Evolutionary conservation across 2,113 vertebrate genomes (phyloP), one percentile per base, ranked within the genome.

Genomic region (Atlantisia rogersi): DNA sequence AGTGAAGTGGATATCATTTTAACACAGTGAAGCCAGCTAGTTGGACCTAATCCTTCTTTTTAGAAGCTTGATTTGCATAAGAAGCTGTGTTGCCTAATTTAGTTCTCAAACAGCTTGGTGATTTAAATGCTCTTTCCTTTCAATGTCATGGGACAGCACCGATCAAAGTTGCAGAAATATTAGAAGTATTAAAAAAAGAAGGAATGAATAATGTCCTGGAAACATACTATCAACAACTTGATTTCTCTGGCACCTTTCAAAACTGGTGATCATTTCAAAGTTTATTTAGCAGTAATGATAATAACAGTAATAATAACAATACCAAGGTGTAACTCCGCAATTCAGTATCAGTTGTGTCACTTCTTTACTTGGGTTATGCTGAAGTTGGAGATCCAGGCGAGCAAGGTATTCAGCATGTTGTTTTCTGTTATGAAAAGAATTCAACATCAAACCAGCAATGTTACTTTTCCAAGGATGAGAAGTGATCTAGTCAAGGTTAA

Each of bases 21-120:
- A 94, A 86, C 95, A 94, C 90, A 77, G 63, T 63, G 94, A 98
- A 97, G 95, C 93, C 95, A 95, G 93, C 96, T 98, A 97, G 90
- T 93, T 95, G 94, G 94, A 95, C 96, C 77, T 97, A 97, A 98
- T 96, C 82, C 82, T 85, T 91, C 84, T 96, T 97, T 97, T 79
- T 85, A 94, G 78, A 46, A 88, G 32, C 62, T 74, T 93, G 88
- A 98, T 98, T 98, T 98, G 94, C 86, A 91, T 96, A 95, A 96
- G 82, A 96, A 97, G 84, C 89, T 85, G 89, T 15, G 59, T 93
- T 96, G 88, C 92, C 95, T 97, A 95, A 96, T 98, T 97, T 97
- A 96, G 64, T 94, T 94, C 90, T 85, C 78, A 92, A 69, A 79
- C 64, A 90, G 15, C 52, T 79, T 75, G 17, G 58, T 46, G 35